Conservation (phyloP, 2,797 vertebrate genomes). For the Chromobotia macracanthus region DNA sequence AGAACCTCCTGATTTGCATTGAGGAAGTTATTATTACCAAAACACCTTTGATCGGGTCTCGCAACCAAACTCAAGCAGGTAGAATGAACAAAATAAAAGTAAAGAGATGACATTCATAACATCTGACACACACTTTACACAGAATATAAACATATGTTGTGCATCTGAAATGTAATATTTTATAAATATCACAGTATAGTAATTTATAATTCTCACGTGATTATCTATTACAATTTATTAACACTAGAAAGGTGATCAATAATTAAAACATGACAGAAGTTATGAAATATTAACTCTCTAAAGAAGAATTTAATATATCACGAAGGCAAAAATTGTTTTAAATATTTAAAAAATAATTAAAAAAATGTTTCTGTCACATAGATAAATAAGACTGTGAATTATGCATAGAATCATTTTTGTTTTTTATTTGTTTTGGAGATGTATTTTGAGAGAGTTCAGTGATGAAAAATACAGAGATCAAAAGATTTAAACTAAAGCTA, state of each 20-base stretch:
- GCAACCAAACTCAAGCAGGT: conserved; percentile 51
- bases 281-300: neutral
- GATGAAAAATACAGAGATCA: too few species aligned
- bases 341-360: neutral
- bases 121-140: neutral
- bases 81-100: conserved; percentile 55
- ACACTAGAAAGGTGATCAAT: neutral
- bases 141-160: neutral
- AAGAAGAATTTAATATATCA: neutral
- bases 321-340: neutral
- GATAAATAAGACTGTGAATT: too few species aligned
- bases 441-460: neutral
- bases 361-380: too few species aligned
- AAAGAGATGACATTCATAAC: conserved; percentile 54
- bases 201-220: too few species aligned
- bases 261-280: neutral
- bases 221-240: neutral
- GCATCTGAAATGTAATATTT: neutral
- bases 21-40: conserved; percentile 38
- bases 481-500: too few species aligned
- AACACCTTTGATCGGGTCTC: conserved; percentile 38
- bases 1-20: conserved; percentile 19
- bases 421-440: neutral
- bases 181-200: neutral
- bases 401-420: too few species aligned